Base-by-base conservation (phyloP, 2,113 vertebrate species). In the Strigops habroptila region DNA sequence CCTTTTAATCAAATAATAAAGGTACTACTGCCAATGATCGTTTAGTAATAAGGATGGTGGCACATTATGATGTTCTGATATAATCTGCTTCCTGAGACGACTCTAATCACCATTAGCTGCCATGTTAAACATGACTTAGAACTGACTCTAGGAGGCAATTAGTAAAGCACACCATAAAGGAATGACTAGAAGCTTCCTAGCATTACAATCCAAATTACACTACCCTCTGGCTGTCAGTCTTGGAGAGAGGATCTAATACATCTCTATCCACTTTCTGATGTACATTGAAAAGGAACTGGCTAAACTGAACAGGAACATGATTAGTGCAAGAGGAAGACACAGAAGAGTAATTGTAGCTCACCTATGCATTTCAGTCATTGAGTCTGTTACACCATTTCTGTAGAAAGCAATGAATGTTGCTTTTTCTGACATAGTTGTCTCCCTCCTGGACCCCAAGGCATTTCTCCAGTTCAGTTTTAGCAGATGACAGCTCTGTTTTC, bases 1-100 rank as follows among this genome's bases (percentile, higher is more conserved):
- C 90, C n/a, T 87, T 95, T 88, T 77, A 91, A 64, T 88, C 76
- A 83, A 62, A 82, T 41, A 68, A 64, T 43, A 21, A 86, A 90
- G 39, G 12, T 48, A 70, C 28, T 91, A 15, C 57, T 90, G 19
- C 37, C 37, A 25, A 8, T 57, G 41, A 90, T 11, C 68, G 16
- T 43, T 69, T 31, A 65, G 18, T 51, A 64, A 53, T 76, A 87
- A 86, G 44, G 33, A 82, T 64, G 8, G 39, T 69, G 31, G 70
- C 25, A 51, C 35, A 51, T 7, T 63, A 37, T 35, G 46, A 86
- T 14, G 14, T 79, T 96, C 74, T 84, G 71, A 86, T 57, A 92
- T 59, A 88, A 87, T 48, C 43, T 82, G 24, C 31, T 80, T 90
- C 75, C 28, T 77, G 68, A 53, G 44, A 69, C 87, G 43, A 49